Base-by-base conservation (phyloP, 53 echinoderm and acorn worm species). In the Patiria pectinifera region DNA sequence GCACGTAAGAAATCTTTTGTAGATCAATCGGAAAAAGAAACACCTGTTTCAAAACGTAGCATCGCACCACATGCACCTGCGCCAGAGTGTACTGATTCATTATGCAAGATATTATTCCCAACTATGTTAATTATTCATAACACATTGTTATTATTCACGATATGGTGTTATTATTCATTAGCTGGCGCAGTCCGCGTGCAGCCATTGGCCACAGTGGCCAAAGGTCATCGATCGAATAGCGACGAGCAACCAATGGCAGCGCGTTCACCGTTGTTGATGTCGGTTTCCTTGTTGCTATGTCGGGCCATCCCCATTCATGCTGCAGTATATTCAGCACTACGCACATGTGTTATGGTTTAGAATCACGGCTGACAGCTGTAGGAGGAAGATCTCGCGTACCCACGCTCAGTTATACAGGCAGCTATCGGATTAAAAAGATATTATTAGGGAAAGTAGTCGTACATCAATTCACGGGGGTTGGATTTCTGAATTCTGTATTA, bases 211-310 rank as follows among this genome's bases (percentile, higher is more conserved):
- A 87, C 1, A 60, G 44, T 43, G 60, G 74, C 25, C 87, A 78
- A 45, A 78, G 92, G 62, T 85, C 86, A 76, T 43, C 70, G 74
- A 43, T 58, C 85, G 22, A 23, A 45, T 94, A 91, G 94, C 94
- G 81, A 94, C 94, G 86, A 80, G 58, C 93, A 23, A 88, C 89
- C 94, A 92, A 94, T 92, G 26, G 69, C 48, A 59, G 59, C 58
- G 92, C 75, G 53, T 12, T 21, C 63, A 44, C 74, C 88, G 82
- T 82, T 94, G 92, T 94, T 94, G 80, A 94, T 89, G 66, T 83
- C 92, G 62, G 94, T 94, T 94, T 94, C 70, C 71, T 62, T 92
- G 94, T 94, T 94, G 94, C 94, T 94, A 94, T 66, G 94, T 78
- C 44, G 60, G 47, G 49, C 87, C 18, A 48, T 76, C 70, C 86